These are phyloP conservation scores for Aleiodes testaceus DNA, from an alignment of 2,888 invertebrate genomes.

Conservation along the genomic window DNA sequence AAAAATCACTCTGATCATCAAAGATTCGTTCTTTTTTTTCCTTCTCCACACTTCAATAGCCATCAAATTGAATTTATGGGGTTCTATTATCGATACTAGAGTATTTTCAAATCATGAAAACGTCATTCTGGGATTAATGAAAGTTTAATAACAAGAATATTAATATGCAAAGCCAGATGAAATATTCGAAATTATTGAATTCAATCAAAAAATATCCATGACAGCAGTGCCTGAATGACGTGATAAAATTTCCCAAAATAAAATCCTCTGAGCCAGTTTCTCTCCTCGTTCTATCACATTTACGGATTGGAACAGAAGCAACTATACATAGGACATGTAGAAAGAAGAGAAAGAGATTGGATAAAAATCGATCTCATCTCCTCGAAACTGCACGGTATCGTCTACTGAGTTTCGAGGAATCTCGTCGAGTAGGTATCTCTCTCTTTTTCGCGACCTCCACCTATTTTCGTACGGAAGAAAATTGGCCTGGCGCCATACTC, in stretches of 20 bases:
- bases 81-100: no score
- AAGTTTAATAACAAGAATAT: no score
- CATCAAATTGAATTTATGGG: no score
- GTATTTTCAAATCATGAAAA: no score
- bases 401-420: constrained; percentile 28
- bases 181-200: no score
- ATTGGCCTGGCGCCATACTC: constrained; percentile 41
- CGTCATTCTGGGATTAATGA: no score
- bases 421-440: constrained; percentile 18
- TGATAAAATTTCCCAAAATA: constrained; percentile 1
- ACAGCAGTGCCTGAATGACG: neutral
- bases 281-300: neutral
- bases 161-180: no score
- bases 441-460: constrained; percentile 38
- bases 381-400: constrained; percentile 18
- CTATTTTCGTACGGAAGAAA: constrained; percentile 45
- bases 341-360: constrained; percentile 3
- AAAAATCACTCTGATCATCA: no score
- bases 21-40: no score
- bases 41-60: no score
- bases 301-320: constrained; percentile 16
- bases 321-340: constrained; percentile 1
- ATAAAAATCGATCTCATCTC: constrained; percentile 34
- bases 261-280: constrained; percentile 14
- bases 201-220: neutral